Evolutionary conservation across 35 echinoderm and acorn worm genomes (phyloP).

Genomic region (Apostichopus californicus): DNA sequence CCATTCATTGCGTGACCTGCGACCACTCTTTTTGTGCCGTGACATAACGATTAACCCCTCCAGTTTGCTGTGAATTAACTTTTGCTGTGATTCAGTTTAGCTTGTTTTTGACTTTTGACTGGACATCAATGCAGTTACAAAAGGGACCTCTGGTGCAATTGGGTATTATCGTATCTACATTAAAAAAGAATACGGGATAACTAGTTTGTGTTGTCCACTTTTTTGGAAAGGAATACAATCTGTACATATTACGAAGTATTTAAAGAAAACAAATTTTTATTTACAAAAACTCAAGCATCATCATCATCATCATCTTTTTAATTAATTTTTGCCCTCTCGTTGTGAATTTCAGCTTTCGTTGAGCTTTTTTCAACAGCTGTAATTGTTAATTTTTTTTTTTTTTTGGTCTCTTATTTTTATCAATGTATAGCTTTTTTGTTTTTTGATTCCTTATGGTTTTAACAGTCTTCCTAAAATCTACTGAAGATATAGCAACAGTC

Average conservation of each 20-base stretch:
- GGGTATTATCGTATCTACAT: not conserved
- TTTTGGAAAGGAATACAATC: not conserved
- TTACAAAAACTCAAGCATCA: not conserved
- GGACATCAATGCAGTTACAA: conserved; percentile 4
- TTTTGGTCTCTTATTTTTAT: not conserved
- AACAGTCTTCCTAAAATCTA: conserved; percentile 12
- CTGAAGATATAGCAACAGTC: conserved; percentile 11
- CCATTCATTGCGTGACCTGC: not conserved
- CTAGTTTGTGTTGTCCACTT: not conserved
- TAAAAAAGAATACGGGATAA: not conserved
- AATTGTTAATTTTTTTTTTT: not conserved
- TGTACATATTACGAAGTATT: conserved; percentile 13
- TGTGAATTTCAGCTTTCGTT: conserved; percentile 1
- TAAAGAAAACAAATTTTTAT: conserved; percentile 12
- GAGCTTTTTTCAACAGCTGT: not conserved
- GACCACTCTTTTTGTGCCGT: not conserved
- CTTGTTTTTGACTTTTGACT: not conserved
- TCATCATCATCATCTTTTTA: not conserved
- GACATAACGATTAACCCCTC: not conserved
- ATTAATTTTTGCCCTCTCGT: not conserved
- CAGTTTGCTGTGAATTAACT: conserved; percentile 16
- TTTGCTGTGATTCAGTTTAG: conserved; percentile 12
- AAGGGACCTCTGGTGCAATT: conserved; percentile 12
- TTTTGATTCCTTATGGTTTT: not conserved
- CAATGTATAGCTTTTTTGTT: no score